A percentile compares a stretch with the other conserved stretches of the same genome.
These are phyloP conservation scores for Bimastos eiseni DNA, from an alignment of 2,888 invertebrate genomes.

Conservation along the genomic window DNA sequence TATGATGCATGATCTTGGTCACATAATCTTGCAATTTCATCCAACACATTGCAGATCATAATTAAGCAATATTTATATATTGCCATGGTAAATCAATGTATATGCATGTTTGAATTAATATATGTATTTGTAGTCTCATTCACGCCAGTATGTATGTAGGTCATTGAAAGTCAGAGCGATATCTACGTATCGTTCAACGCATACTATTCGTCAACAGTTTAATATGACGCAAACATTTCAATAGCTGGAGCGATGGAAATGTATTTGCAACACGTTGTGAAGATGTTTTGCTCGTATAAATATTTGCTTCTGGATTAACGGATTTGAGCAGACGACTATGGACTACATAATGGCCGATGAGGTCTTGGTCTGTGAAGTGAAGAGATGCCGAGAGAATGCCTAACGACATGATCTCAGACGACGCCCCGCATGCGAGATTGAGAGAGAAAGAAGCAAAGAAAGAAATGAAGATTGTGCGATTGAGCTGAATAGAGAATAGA, in stretches of 20 bases:
- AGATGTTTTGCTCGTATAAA: background rate
- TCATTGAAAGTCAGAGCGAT: too few relatives aligned
- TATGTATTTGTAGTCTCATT: background rate
- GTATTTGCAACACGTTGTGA: constrained; percentile 3
- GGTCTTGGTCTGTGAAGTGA: background rate
- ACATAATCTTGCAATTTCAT: background rate
- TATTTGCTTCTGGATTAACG: background rate
- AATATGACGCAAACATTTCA: background rate
- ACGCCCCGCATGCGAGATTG: background rate
- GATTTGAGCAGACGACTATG: background rate
- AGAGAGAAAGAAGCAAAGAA: background rate
- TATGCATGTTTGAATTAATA: background rate
- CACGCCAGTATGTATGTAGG: background rate
- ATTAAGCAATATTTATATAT: background rate
- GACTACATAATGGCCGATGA: background rate
- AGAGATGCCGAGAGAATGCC: background rate
- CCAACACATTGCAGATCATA: background rate
- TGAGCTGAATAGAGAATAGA: background rate
- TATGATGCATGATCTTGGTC: background rate
- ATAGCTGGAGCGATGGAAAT: background rate
- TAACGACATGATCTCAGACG: background rate
- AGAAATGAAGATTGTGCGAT: too few relatives aligned
- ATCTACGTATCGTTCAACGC: background rate
- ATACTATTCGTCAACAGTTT: background rate
- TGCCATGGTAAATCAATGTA: background rate